Evolutionary conservation across 2,797 vertebrate species (phyloP), one percentile per base, ranked within the genome.

Genomic region (Limosa lapponica): DNA sequence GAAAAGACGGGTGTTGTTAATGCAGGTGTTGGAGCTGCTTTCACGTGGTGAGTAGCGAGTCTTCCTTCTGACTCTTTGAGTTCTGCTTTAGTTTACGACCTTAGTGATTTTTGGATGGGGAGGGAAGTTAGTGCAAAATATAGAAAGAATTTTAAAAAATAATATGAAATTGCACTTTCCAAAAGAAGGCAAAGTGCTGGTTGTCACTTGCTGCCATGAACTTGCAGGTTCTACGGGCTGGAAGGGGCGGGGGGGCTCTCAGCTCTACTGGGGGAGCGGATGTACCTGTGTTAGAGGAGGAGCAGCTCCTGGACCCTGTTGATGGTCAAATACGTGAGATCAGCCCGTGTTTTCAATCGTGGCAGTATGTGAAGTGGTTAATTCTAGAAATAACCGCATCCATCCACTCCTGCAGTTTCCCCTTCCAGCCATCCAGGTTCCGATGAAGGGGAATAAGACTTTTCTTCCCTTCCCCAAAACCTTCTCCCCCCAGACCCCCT

Each of bases 371-470:
- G 27, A 54, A 27, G 19, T 48, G 8, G 46, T 48, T 14, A 48
- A 24, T 73, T 74, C 41, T 57, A 5, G 46, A 25, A n/a, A 30
- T 28, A 55, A 54, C 57, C 23, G 17, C 8, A 64, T 82, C 66
- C 34, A 14, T 52, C 52, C 32, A 5, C 23, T 48, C 46, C 46
- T 48, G 23, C 23, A 24, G 46, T 48, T 48, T 48, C 46, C 46
- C 23, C 16, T 61, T 69, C 39, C 43, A 51, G 67, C 30, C 36
- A 11, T 16, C 39, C 69, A 7, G 7, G 46, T 48, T 48, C 46
- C 13, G 37, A 13, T n/a, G 22, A 27, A n/a, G 0, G 1, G 17
- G 23, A n/a, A n/a, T 34, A 25, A 28, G 17, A 5, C n/a, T 54
- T 54, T 6, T 32, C 6, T 51, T 75, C 16, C 6, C 4, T 37